phyloP scores from a whole-genome alignment of 2,113 vertebrate species.

The Aix galericulata region DNA sequence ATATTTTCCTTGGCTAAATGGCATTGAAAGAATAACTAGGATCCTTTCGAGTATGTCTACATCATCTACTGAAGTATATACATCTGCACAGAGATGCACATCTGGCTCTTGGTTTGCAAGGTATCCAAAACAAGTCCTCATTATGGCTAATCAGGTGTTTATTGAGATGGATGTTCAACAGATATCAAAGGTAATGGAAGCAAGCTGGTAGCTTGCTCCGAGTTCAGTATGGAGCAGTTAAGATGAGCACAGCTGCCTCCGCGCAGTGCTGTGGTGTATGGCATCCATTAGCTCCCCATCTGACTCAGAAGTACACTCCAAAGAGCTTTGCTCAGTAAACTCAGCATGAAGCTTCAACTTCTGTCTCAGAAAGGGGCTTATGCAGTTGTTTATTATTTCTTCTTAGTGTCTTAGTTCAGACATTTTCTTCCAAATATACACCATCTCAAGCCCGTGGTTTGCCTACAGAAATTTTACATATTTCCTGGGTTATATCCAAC shows the following conservation, averaged over 20 bases:
- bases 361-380: background rate
- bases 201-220: background rate
- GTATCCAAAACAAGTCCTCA: background rate
- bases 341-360: conserved; percentile 7
- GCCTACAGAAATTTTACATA: background rate
- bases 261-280: background rate
- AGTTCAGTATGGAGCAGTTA: background rate
- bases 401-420: background rate
- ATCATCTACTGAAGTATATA: background rate
- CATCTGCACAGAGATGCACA: background rate
- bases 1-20: background rate
- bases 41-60: background rate
- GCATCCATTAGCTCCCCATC: background rate
- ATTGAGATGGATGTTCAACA: background rate
- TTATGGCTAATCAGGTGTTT: background rate
- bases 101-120: background rate
- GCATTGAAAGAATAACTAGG: fast-evolving
- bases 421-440: background rate
- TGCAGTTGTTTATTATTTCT: background rate
- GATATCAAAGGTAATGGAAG: background rate
- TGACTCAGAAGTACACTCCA: background rate
- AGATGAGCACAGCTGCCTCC: background rate
- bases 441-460: background rate
- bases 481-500: background rate
- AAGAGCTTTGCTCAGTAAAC: background rate